phyloP scores from a whole-genome alignment of 2,113 vertebrate genomes.

The Pelodiscus sinensis region DNA sequence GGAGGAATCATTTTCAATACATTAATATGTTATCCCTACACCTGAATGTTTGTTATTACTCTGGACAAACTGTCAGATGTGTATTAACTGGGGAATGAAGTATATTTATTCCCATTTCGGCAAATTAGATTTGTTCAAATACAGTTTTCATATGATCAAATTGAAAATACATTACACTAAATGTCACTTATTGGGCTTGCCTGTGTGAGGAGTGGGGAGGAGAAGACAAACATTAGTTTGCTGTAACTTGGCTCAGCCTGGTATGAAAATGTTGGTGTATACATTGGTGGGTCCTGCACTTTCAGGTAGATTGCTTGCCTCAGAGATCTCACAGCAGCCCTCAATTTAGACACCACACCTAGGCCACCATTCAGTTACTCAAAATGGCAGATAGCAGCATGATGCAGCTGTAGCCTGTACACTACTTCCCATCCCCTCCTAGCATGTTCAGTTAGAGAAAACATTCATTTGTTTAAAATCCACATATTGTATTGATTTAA shows the following conservation, averaged over 20 bases:
- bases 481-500: background rate
- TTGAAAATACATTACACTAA: background rate
- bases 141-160: background rate
- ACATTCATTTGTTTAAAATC: background rate
- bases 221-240: background rate
- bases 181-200: background rate
- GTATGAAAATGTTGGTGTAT: background rate
- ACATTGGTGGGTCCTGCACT: too few species aligned
- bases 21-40: too few species aligned
- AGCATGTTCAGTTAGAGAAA: background rate
- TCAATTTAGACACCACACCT: too few species aligned
- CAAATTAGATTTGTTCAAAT: background rate
- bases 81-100: background rate
- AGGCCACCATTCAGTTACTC: background rate
- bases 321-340: too few species aligned
- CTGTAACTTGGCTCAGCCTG: background rate
- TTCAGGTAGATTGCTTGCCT: too few species aligned
- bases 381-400: background rate
- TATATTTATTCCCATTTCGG: background rate
- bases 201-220: background rate
- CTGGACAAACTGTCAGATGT: background rate
- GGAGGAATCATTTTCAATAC: too few species aligned
- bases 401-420: background rate
- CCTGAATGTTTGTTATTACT: background rate
- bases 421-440: background rate